A percentile compares a stretch with the other conserved stretches of the same genome.
phyloP scores from a whole-genome alignment of 2,888 invertebrate genomes.

The Xylophagus ater region DNA sequence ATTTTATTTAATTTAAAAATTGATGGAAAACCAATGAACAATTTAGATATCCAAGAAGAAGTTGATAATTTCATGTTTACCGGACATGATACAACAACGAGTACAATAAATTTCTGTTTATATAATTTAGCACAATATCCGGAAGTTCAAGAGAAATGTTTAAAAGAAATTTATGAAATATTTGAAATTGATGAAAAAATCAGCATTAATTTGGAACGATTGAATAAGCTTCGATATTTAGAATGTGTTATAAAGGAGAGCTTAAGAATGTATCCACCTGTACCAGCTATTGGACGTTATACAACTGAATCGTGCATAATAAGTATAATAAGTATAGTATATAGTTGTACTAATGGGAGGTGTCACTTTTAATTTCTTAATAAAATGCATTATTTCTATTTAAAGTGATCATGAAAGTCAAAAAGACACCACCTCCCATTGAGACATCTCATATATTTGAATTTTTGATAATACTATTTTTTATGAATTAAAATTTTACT shows the following conservation, averaged over 20 bases:
- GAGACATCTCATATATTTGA: too few species aligned
- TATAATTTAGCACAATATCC: constrained; percentile 41
- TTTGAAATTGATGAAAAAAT: constrained; percentile 30
- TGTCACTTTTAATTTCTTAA: too few species aligned
- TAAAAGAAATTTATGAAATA: constrained; percentile 38
- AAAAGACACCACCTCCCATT: too few species aligned
- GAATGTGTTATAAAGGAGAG: constrained; percentile 37
- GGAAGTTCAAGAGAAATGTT: constrained; percentile 40
- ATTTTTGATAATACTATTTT: too few species aligned
- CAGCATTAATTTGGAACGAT: constrained; percentile 29
- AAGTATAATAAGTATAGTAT: constrained; percentile 21
- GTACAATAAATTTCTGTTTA: constrained; percentile 42
- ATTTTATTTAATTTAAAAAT: constrained; percentile 49
- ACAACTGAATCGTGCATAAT: constrained; percentile 33
- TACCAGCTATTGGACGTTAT: constrained; percentile 33
- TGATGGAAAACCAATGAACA: constrained; percentile 47
- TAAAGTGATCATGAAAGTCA: too few species aligned
- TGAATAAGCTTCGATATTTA: constrained; percentile 32
- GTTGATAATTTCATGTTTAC: constrained; percentile 67
- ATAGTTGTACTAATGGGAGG: background rate
- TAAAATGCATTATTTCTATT: too few species aligned
- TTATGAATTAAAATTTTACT: too few species aligned
- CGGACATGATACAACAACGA: constrained; percentile 44
- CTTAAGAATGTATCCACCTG: constrained; percentile 34
- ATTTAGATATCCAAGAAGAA: constrained; percentile 53